Evolutionary conservation across 2,113 vertebrate species (phyloP), one percentile per base, ranked within the genome.

Genomic region (Sturnus vulgaris): DNA sequence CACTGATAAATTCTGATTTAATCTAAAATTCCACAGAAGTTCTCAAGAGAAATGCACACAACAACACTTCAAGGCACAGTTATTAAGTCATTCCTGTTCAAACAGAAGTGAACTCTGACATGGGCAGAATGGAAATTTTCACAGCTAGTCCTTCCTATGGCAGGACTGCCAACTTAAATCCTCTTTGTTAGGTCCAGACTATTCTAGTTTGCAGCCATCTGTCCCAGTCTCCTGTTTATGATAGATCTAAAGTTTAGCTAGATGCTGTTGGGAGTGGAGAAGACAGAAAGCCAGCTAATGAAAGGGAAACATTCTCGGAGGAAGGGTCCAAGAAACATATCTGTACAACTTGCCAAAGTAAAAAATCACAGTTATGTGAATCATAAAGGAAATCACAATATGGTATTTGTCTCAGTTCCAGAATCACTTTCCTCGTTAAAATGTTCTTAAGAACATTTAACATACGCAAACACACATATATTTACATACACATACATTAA

Each of bases 81-180:
- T 82, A 76, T 25, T 75, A 91, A 88, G 81, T 79, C 23, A 47
- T 52, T 57, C 33, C 57, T 86, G 57, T 93, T 95, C 63, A 95
- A 95, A 96, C 25, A 95, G 65, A 86, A 65, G 53, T 80, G 88
- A 96, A 82, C 78, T 93, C 66, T 92, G 90, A 91, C 88, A 92
- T 42, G 33, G 60, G 37, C 70, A 92, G 87, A 95, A 93, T 72
- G 60, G 70, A 90, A 90, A 35, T 55, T 84, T 97, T 95, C 81
- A 76, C 82, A 93, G 31, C 44, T 72, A 72, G 57, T 88, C 65
- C 65, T 92, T 95, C 82, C 78, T 86, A 39, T 68, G 49, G 44
- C 40, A 84, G 44, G 53, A 79, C 44, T 92, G 82, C 46, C 53
- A 93, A 23, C 25, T 79, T 80, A 90, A 91, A 66, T 89, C 33